Evolutionary conservation across 2,797 vertebrate species (phyloP).

Genomic region (Tapera naevia): DNA sequence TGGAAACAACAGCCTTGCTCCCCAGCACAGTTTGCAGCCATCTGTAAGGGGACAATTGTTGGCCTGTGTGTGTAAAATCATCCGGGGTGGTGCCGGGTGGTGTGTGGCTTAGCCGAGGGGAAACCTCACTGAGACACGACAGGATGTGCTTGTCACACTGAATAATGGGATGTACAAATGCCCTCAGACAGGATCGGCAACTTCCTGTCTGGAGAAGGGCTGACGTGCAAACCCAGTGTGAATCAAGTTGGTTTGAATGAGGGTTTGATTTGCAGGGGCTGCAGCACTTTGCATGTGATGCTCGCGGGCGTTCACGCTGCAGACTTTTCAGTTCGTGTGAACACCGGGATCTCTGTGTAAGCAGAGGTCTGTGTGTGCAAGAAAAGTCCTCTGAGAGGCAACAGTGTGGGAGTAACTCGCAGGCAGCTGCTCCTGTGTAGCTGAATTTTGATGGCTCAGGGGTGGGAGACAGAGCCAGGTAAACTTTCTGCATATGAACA

Average conservation of each 20-base stretch:
- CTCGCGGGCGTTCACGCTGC: accelerated
- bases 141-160: not conserved
- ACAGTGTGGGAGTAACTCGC: accelerated
- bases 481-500: not conserved
- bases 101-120: not conserved
- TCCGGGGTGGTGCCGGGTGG: accelerated
- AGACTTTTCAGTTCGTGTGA: accelerated
- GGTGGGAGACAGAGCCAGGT: not conserved
- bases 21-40: not conserved
- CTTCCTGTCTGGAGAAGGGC: not conserved
- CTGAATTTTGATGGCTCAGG: accelerated
- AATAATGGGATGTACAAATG: not conserved
- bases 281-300: not conserved
- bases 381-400: not conserved
- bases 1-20: constrained; percentile 42
- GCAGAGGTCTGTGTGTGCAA: not conserved
- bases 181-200: accelerated
- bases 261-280: not conserved
- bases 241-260: not conserved
- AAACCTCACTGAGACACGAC: not conserved
- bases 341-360: accelerated
- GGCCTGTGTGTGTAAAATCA: not conserved
- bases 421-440: not conserved
- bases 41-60: not conserved
- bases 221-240: not conserved